Percentiles rank a stretch among this genome's conserved stretches.
phyloP scores from a whole-genome alignment of 1,140 invertebrate genomes.

The Pseudomyrmex pallidus region DNA sequence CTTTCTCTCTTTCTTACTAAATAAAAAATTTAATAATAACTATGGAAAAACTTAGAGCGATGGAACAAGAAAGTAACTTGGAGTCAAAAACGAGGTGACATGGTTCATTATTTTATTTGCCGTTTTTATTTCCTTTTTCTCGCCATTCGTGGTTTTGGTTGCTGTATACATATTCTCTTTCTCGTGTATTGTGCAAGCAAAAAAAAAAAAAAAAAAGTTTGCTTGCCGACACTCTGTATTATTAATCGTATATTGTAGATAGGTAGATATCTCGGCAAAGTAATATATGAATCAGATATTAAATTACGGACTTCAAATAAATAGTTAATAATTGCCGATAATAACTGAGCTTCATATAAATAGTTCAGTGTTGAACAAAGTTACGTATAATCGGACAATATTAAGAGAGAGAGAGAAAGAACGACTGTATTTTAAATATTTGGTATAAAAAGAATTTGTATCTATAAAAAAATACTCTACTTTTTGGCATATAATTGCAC shows the following conservation, averaged over 20 bases:
- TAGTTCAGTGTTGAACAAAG: no score
- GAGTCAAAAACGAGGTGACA: neutral
- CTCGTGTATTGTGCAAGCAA: neutral
- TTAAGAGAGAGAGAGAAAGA: no score
- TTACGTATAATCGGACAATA: no score
- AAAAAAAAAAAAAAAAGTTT: no score
- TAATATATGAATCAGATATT: conserved; percentile 39
- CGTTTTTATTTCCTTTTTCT: neutral
- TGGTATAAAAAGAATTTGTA: no score
- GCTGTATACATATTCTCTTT: conserved; percentile 8
- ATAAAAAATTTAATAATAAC: conserved; percentile 40
- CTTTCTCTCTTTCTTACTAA: no score
- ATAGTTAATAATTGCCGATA: conserved; percentile 6
- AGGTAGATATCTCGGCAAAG: conserved; percentile 27
- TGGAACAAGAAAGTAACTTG: neutral
- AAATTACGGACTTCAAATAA: conserved; percentile 12
- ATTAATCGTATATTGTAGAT: neutral
- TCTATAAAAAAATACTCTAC: no score
- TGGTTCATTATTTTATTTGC: conserved; percentile 25
- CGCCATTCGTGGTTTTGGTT: neutral
- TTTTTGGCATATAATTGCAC: no score
- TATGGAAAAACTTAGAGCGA: conserved; percentile 24
- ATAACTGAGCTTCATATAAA: conserved; percentile 1
- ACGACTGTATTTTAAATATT: no score
- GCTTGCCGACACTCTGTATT: conserved; percentile 13